Base-by-base conservation (phyloP, 2,113 vertebrate species). In the Crocuta crocuta region DNA sequence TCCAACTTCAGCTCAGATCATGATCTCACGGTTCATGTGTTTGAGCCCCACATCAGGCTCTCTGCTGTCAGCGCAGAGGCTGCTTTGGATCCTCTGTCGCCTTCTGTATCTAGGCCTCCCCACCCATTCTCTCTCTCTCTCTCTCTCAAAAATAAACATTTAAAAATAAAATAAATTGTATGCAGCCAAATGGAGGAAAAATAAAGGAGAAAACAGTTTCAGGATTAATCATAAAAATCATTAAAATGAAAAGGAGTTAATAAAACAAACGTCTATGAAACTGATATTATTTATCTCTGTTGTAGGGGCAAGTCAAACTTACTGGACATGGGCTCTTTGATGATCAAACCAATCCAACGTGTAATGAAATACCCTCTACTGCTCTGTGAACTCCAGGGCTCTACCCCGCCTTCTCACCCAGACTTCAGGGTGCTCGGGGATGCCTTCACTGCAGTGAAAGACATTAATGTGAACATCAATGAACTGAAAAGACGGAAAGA, bases 281-380 rank as follows among this genome's bases (percentile, higher is more conserved):
- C 70, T 53, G 23, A 73, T 48, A 23, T 24, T 5, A n/a, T n/a
- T 31, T 82, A 26, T 98, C 89, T 97, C 55, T 97, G 76, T 98
- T 97, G 23, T 26, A 99, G 99, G 98, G 99, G 99, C 74, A 99
- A 99, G 98, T 98, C 99, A 3, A 99, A 99, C 96, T 96, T 99
- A 93, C 98, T 99, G 97, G 99, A 99, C 96, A 99, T 99, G 99
- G 99, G 99, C 73, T 99, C 99, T 17, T 97, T 99, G 94, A 98
- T 99, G 98, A 99, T 99, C 98, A 99, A 99, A 96, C 99, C 99
- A 1, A 99, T 99, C 43, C 99, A 99, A 97, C 99, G 99, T 16
- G 98, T 99, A 97, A 99, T 99, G 99, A 99, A 99, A 98, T 99
- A 99, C 81, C 99, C 99, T 0, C 97, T 99, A 94, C 98, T 99